These are phyloP conservation scores for Sinocyclocheilus grahami DNA, from an alignment of 2,113 vertebrate species.

Conservation along the genomic window DNA sequence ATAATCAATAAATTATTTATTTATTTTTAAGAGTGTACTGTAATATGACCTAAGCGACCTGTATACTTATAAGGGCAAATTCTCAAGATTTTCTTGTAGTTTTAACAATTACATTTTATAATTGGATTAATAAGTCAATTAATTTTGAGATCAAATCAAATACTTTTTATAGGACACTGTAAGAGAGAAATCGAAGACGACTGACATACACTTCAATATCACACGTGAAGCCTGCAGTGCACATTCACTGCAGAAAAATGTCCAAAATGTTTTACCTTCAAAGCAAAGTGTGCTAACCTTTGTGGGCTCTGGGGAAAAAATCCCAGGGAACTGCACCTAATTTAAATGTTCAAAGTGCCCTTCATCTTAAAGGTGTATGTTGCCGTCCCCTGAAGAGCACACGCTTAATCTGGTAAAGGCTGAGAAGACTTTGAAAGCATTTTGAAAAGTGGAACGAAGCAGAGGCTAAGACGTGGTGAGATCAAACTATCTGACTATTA, in stretches of 20 bases:
- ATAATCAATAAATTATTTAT: too few species aligned
- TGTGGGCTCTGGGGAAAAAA: background rate
- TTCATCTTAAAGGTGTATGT: constrained; percentile 58
- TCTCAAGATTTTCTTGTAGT: too few species aligned
- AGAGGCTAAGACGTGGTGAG: constrained; percentile 43
- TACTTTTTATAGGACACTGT: background rate
- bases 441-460: constrained; percentile 51
- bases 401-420: constrained; percentile 51
- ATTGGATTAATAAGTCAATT: background rate
- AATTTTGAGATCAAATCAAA: background rate
- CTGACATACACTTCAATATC: background rate
- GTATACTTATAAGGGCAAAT: too few species aligned
- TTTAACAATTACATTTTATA: background rate
- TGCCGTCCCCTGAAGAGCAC: constrained; percentile 44
- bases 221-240: background rate
- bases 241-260: background rate
- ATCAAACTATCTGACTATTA: constrained; percentile 34
- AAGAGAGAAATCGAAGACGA: background rate
- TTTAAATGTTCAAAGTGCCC: constrained; percentile 42
- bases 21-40: too few species aligned
- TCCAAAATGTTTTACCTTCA: constrained; percentile 24
- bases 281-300: constrained; percentile 1
- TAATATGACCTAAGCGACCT: background rate
- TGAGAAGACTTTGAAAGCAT: constrained; percentile 30
- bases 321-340: constrained; percentile 26